A percentile compares a stretch with the other conserved stretches of the same genome.
Conservation (phyloP, 2,888 invertebrate genomes). For the Arenicola marina region DNA sequence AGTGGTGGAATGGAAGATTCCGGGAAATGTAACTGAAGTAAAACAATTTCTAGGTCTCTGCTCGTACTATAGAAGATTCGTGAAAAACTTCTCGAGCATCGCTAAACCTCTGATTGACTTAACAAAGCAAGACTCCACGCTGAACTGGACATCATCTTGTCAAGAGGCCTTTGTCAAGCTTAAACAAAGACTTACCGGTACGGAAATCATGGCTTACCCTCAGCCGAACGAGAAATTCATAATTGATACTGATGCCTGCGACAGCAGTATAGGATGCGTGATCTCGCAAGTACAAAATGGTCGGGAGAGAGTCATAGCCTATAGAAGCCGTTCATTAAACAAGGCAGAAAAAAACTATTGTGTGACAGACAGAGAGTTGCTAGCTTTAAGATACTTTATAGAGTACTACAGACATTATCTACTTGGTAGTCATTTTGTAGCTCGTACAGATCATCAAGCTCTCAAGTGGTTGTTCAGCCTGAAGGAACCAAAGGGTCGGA, state of each 20-base stretch:
- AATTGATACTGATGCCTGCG: conserved; percentile 25
- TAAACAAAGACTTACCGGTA: conserved; percentile 8
- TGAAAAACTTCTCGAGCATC: conserved; percentile 19
- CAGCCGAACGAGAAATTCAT: conserved; percentile 12
- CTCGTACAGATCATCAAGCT: conserved; percentile 19
- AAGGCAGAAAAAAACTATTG: conserved; percentile 16
- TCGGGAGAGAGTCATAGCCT: too few relatives aligned
- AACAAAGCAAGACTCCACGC: conserved; percentile 6
- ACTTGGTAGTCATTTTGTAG: conserved; percentile 16
- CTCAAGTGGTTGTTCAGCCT: conserved; percentile 18
- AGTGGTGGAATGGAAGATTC: not conserved
- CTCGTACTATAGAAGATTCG: conserved; percentile 29
- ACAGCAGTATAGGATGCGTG: conserved; percentile 25
- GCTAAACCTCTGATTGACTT: conserved; percentile 19
- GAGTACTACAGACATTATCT: conserved; percentile 20
- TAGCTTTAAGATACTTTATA: conserved; percentile 19
- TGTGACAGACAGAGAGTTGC: too few relatives aligned
- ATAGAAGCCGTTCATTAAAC: conserved; percentile 17
- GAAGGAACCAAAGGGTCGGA: too few relatives aligned
- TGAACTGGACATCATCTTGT: not conserved
- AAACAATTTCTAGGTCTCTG: conserved; percentile 29
- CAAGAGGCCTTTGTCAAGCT: conserved; percentile 17
- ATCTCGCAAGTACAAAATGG: conserved; percentile 25
- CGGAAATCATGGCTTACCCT: conserved; percentile 22
- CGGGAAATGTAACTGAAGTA: conserved; percentile 18